Conservation (phyloP, 1,140 invertebrate species). For the Drosophila santomea region DNA sequence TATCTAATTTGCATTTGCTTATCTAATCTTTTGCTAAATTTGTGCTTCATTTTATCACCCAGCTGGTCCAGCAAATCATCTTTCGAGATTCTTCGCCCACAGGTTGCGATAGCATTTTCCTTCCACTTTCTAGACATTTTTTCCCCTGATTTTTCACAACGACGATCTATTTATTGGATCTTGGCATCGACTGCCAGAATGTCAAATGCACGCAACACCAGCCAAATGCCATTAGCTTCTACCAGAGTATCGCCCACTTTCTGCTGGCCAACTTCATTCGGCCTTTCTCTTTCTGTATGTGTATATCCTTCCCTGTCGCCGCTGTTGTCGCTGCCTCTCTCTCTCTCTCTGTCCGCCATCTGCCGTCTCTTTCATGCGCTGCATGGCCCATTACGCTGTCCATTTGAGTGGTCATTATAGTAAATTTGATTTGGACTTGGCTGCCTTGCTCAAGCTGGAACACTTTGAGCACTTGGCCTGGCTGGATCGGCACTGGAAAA, state of each 20-base stretch:
- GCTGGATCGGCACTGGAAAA: constrained; percentile 14
- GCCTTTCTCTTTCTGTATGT: constrained; percentile 35
- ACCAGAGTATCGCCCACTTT: constrained; percentile 32
- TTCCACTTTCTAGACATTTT: neutral
- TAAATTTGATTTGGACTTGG: constrained; percentile 77
- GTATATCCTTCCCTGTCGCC: neutral
- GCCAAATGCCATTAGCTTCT: constrained; percentile 51
- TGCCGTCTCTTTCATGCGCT: constrained; percentile 15
- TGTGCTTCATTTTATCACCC: constrained; percentile 23
- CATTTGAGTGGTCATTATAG: constrained; percentile 79
- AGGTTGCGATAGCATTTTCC: constrained; percentile 6
- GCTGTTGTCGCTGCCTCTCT: neutral
- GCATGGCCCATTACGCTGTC: constrained; percentile 74
- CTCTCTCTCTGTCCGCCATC: neutral
- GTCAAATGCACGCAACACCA: constrained; percentile 58
- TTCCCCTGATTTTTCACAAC: neutral
- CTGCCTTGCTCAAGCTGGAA: constrained; percentile 48
- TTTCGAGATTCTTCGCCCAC: constrained; percentile 14
- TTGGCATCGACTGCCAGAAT: constrained; percentile 38
- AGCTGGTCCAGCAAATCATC: constrained; percentile 27
- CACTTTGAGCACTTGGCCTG: constrained; percentile 31
- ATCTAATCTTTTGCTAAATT: constrained; percentile 25
- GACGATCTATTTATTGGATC: constrained; percentile 13
- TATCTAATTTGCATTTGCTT: constrained; percentile 17
- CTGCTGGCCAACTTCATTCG: constrained; percentile 3